Conservation (phyloP, 2,797 vertebrate genomes). For the Danio albolineatus region DNA sequence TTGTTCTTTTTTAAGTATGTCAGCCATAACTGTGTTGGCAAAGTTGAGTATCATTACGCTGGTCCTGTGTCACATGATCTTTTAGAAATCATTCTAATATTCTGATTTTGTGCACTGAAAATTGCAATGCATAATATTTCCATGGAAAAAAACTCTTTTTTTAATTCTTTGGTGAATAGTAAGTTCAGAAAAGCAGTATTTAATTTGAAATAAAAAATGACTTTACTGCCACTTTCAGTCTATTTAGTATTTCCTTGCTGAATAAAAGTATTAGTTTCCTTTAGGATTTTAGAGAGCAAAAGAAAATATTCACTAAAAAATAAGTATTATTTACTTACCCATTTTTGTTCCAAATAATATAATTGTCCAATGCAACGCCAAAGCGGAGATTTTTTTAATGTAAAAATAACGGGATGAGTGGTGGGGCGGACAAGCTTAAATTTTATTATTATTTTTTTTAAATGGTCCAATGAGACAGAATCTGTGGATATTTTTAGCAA, state of each 20-base stretch:
- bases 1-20: background rate
- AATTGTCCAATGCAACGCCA: background rate
- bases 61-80: background rate
- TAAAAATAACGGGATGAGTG: background rate
- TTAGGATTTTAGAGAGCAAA: too few species aligned
- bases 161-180: background rate
- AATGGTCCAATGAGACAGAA: background rate
- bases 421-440: background rate
- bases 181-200: background rate
- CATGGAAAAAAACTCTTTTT: background rate
- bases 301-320: background rate
- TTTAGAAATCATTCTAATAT: background rate
- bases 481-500: too few species aligned
- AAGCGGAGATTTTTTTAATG: background rate
- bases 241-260: too few species aligned
- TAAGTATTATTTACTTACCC: background rate
- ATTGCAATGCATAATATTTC: too few species aligned
- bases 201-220: background rate
- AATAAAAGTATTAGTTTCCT: too few species aligned
- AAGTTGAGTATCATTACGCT: background rate
- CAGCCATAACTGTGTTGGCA: background rate
- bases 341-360: background rate
- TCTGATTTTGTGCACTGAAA: background rate
- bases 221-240: background rate
- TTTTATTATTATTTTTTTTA: too few species aligned